Evolutionary conservation across 2,113 vertebrate species (phyloP).

Genomic region (Anser brachyrhynchus): DNA sequence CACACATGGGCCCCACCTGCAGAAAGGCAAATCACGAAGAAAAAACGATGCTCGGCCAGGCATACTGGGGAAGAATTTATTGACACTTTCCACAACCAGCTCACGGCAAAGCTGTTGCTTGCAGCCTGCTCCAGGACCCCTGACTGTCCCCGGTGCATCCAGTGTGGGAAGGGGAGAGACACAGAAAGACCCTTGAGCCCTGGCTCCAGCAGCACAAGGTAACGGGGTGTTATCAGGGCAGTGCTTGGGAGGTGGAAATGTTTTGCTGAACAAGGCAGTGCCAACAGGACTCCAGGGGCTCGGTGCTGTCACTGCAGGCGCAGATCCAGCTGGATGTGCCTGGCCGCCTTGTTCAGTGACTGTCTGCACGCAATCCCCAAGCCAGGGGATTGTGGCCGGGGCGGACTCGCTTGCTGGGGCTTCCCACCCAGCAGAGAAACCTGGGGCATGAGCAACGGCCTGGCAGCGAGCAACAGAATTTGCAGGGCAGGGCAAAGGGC

Average conservation of each 20-base stretch:
- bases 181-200: background rate
- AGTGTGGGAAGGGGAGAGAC: background rate
- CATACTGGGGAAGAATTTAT: background rate
- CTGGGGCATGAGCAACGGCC: background rate
- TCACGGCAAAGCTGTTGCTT: background rate
- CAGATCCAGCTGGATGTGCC: background rate
- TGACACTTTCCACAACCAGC: background rate
- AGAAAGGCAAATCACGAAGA: background rate
- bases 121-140: background rate
- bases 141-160: background rate
- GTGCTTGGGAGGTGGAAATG: background rate
- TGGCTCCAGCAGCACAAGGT: background rate
- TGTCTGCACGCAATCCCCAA: background rate
- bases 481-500: background rate
- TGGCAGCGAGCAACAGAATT: background rate
- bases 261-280: accelerated
- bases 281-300: background rate
- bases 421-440: background rate
- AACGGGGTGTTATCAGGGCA: background rate
- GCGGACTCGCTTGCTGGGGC: accelerated
- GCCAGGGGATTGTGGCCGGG: background rate
- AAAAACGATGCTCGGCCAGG: background rate
- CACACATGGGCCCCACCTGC: background rate
- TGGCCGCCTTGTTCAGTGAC: accelerated
- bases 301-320: background rate